Base-by-base conservation (phyloP, 2,888 invertebrate species). In the Dryobota labecula region DNA sequence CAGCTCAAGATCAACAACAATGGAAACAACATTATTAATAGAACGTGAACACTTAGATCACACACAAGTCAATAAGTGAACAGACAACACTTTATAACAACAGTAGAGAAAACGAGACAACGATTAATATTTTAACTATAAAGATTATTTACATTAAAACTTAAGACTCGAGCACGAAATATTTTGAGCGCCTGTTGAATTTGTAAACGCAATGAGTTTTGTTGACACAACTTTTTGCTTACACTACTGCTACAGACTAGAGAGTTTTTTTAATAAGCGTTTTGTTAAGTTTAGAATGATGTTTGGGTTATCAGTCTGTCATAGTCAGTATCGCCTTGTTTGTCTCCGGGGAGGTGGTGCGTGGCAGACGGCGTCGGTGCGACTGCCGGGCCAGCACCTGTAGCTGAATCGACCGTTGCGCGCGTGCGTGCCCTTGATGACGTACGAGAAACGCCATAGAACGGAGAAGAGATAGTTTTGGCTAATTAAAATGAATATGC, bases 341-440 rank as follows among this genome's bases (percentile, higher is more conserved):
- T 82, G 88, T 78, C 84, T 78, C 45, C 60, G 33, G 47, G 73
- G 74, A 71, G 84, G 87, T 88, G 88, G 87, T 84, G 78, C 86
- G 77, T 80, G 86, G 87, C 80, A 86, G 89, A 87, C 83, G 89
- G 91, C 90, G 91, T 86, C 89, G 85, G 86, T 87, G 72, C 88
- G 92, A 95, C 95, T 95, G 94, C 94, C 92, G 93, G 93, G 93
- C 87, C 86, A 90, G 94, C 95, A 96, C 96, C 96, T 96, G 96
- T 96, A 91, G 94, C 94, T 96, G 93, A 82, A 95, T 95, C 96
- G 96, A 96, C 95, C 94, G 90, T 89, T 68, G 89, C 93, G 95
- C 96, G 96, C 96, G 86, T 94, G 95, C 95, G 95, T 94, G 94
- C 89, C 92, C 90, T 93, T 94, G 91, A 90, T 95, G 95, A 96